phyloP scores from a whole-genome alignment of 2,797 vertebrate species.

The Echiichthys vipera region DNA sequence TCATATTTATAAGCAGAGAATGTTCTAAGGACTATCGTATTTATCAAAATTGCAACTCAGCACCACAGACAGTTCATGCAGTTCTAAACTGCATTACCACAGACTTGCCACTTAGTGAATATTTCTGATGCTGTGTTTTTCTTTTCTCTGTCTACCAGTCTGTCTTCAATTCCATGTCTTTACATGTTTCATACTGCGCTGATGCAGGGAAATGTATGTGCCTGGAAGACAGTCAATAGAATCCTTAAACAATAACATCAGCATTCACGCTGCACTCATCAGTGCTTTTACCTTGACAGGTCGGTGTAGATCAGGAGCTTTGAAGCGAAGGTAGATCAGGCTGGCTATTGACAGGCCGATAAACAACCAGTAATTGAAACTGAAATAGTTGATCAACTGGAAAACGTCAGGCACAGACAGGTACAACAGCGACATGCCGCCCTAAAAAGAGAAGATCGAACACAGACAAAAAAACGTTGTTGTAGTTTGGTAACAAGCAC shows the following conservation, averaged over 20 bases:
- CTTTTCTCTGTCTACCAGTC: neutral
- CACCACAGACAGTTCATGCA: too few species aligned
- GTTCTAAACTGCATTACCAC: too few species aligned
- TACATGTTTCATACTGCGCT: neutral
- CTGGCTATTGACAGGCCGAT: conserved; percentile 88
- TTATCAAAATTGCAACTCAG: neutral
- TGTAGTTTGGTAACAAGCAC: neutral
- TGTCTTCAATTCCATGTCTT: neutral
- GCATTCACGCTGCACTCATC: neutral
- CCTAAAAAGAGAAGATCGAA: conserved; percentile 67
- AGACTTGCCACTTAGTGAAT: too few species aligned
- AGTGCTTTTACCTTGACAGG: conserved; percentile 83
- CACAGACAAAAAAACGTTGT: neutral
- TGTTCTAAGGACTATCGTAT: neutral
- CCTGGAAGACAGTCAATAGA: neutral
- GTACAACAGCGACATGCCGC: conserved; percentile 85
- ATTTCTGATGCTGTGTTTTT: neutral
- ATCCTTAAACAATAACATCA: neutral
- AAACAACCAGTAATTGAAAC: conserved; percentile 91
- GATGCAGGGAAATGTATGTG: accelerated
- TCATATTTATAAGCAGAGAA: neutral
- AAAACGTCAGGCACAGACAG: conserved; percentile 86
- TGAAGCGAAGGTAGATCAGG: conserved; percentile 87
- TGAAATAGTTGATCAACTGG: conserved; percentile 89
- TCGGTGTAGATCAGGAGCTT: conserved; percentile 81